phyloP scores from a whole-genome alignment of 2,797 vertebrate species.

The Rhinophrynus dorsalis region DNA sequence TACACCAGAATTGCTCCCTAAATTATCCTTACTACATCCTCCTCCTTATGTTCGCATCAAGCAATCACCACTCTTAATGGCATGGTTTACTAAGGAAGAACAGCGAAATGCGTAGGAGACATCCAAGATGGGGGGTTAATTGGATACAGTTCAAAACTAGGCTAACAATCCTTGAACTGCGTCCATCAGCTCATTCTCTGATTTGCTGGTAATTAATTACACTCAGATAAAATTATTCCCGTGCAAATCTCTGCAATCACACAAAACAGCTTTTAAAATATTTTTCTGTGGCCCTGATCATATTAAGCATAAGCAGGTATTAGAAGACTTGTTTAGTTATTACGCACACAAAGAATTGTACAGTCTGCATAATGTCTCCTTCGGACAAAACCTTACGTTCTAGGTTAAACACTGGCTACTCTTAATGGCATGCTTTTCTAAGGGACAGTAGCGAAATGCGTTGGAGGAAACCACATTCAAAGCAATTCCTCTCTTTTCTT shows the following conservation, averaged over 20 bases:
- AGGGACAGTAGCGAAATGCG: too few relatives aligned
- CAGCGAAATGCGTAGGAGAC: too few relatives aligned
- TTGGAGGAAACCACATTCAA: too few relatives aligned
- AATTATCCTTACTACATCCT: too few relatives aligned
- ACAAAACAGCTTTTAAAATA: slow-evolving; percentile 21
- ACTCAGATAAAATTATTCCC: neutral
- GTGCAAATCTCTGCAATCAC: neutral
- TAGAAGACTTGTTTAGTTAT: too few relatives aligned
- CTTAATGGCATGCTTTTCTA: neutral
- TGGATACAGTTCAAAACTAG: too few relatives aligned
- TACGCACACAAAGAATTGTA: neutral
- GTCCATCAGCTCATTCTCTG: neutral
- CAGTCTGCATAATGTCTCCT: neutral
- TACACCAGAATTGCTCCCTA: too few relatives aligned
- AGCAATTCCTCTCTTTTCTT: too few relatives aligned
- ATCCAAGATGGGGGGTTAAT: too few relatives aligned
- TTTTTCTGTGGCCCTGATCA: neutral
- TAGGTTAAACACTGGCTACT: neutral
- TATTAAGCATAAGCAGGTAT: neutral
- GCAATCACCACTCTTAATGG: too few relatives aligned
- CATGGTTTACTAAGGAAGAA: too few relatives aligned
- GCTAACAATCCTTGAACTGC: neutral
- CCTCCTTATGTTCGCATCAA: too few relatives aligned
- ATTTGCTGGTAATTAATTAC: neutral
- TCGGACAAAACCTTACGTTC: neutral